Evolutionary conservation across 2,888 invertebrate genomes (phyloP).

Genomic region (Nephrotoma guestfalica): DNA sequence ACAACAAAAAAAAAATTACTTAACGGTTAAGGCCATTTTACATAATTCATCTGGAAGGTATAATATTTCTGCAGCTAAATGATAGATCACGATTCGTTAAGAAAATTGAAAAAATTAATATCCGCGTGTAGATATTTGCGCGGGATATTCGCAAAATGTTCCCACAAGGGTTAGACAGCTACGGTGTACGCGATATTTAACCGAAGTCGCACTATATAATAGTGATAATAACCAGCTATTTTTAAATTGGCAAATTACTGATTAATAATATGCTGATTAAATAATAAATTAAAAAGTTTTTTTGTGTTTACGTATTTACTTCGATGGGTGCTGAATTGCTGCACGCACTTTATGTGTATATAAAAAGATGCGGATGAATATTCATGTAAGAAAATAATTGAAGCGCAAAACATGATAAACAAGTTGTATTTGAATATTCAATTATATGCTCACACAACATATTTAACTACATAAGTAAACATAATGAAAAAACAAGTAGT

Average conservation of each 20-base stretch:
- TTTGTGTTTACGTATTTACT: neutral
- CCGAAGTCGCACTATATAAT: neutral
- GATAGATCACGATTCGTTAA: neutral
- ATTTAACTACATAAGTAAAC: neutral
- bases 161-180: no score
- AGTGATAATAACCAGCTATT: neutral
- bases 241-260: neutral
- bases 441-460: neutral
- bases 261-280: neutral
- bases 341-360: neutral
- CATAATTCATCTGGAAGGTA: neutral
- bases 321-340: neutral
- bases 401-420: neutral
- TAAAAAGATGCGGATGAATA: neutral
- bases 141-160: no score
- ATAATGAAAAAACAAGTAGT: neutral
- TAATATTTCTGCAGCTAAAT: neutral
- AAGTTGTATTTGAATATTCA: neutral
- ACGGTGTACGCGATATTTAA: no score
- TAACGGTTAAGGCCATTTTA: neutral
- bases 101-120: no score
- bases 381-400: neutral
- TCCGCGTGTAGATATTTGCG: no score
- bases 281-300: neutral
- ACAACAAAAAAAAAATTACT: neutral